These are phyloP conservation scores for Orthochromis malagaraziensis DNA, from an alignment of 2,113 vertebrate species.

Conservation along the genomic window DNA sequence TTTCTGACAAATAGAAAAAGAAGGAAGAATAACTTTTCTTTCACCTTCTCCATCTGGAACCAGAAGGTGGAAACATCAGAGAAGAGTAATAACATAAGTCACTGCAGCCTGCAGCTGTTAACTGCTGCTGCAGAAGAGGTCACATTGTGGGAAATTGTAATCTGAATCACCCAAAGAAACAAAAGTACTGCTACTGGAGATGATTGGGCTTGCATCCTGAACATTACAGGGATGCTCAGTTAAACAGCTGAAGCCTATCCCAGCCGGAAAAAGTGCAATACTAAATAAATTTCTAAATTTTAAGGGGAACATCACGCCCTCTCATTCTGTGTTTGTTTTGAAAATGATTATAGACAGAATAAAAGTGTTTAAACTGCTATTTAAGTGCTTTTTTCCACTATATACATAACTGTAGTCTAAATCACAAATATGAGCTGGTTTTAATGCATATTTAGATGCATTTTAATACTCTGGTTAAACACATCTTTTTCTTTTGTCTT, in stretches of 20 bases:
- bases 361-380: neutral
- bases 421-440: neutral
- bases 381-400: accelerated
- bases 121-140: neutral
- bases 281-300: neutral
- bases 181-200: neutral
- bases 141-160: neutral
- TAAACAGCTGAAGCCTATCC: neutral
- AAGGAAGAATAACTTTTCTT: slow-evolving; percentile 24
- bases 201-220: neutral
- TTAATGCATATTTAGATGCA: neutral
- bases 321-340: neutral
- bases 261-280: neutral
- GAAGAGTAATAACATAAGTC: neutral
- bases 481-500: neutral
- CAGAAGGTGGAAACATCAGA: neutral
- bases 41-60: neutral
- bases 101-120: neutral
- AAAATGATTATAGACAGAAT: neutral
- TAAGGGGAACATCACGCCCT: neutral
- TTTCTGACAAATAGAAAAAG: slow-evolving; percentile 1
- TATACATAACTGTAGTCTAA: neutral
- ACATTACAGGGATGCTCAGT: neutral
- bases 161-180: neutral
- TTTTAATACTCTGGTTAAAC: neutral